These are phyloP conservation scores for Tachystola acroxantha DNA, from an alignment of 2,888 invertebrate genomes.

Conservation along the genomic window DNA sequence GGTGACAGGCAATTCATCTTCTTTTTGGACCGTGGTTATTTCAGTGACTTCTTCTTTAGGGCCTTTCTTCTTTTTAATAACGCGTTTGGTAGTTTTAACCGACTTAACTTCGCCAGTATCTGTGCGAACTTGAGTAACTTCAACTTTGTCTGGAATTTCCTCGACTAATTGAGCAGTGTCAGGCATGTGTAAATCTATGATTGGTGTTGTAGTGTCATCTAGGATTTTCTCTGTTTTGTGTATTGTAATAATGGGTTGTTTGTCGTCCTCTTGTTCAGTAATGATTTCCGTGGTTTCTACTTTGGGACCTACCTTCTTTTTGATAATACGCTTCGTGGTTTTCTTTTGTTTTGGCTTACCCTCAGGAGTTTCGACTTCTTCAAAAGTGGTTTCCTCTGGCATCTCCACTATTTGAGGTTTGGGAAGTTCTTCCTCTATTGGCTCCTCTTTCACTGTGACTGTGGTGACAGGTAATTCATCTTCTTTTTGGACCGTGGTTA, in stretches of 20 bases:
- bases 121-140: conserved; percentile 35
- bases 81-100: conserved; percentile 31
- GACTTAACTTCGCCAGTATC: conserved; percentile 17
- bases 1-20: conserved; percentile 41
- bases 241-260: conserved; percentile 51
- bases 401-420: conserved; percentile 22
- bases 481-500: conserved; percentile 26
- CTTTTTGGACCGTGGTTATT: conserved; percentile 37
- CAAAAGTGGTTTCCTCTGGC: conserved; percentile 15
- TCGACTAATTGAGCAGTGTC: conserved; percentile 27
- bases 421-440: conserved; percentile 35
- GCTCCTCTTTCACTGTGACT: conserved; percentile 29
- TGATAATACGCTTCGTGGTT: conserved; percentile 37
- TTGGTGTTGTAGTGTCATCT: conserved; percentile 24
- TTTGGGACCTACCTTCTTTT: conserved; percentile 36
- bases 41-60: conserved; percentile 15
- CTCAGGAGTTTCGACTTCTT: conserved; percentile 12
- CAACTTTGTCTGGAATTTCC: conserved; percentile 42
- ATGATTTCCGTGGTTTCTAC: conserved; percentile 38
- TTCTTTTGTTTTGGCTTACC: conserved; percentile 17
- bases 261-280: conserved; percentile 61
- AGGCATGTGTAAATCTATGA: conserved; percentile 7
- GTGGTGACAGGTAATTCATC: conserved; percentile 35
- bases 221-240: conserved; percentile 38
- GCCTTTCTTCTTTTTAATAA: conserved; percentile 11